Evolutionary conservation across 2,888 invertebrate species (phyloP).

Genomic region (Stenoptilia bipunctidactyla): DNA sequence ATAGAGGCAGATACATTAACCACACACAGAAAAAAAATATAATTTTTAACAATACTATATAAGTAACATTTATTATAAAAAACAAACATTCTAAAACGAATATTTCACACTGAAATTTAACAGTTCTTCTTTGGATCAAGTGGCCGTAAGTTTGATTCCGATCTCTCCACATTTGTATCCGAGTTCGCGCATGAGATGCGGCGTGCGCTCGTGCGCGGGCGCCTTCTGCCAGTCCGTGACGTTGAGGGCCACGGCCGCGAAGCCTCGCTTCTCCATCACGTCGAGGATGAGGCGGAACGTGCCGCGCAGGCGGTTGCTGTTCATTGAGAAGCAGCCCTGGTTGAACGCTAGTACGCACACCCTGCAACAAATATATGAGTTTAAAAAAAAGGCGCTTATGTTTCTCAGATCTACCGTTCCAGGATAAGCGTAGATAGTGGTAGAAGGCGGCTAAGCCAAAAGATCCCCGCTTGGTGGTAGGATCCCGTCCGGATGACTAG

Average conservation of each 20-base stretch:
- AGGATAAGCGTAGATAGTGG: too few species aligned
- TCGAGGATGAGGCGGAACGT: constrained; percentile 61
- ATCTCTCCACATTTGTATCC: constrained; percentile 60
- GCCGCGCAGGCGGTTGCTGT: constrained; percentile 69
- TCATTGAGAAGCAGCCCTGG: constrained; percentile 68
- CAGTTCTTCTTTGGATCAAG: constrained; percentile 21
- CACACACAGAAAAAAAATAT: too few species aligned
- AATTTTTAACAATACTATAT: too few species aligned
- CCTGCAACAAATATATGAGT: constrained; percentile 67
- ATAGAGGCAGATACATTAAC: too few species aligned
- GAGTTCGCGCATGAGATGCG: constrained; percentile 72
- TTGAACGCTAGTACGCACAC: constrained; percentile 68
- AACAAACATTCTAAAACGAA: constrained; percentile 10
- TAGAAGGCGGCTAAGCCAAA: too few species aligned
- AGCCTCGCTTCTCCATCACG: constrained; percentile 69
- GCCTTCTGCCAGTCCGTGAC: constrained; percentile 63
- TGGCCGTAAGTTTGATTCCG: constrained; percentile 40
- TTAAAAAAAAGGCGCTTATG: too few species aligned
- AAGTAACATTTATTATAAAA: constrained; percentile 13
- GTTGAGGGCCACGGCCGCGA: constrained; percentile 67
- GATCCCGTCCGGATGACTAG: too few species aligned
- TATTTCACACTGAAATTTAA: constrained; percentile 5
- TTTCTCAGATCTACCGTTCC: too few species aligned
- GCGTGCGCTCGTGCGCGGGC: constrained; percentile 71
- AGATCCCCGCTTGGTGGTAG: too few species aligned